Evolutionary conservation across 2,888 invertebrate genomes (phyloP).

Genomic region (Agrochola macilenta): DNA sequence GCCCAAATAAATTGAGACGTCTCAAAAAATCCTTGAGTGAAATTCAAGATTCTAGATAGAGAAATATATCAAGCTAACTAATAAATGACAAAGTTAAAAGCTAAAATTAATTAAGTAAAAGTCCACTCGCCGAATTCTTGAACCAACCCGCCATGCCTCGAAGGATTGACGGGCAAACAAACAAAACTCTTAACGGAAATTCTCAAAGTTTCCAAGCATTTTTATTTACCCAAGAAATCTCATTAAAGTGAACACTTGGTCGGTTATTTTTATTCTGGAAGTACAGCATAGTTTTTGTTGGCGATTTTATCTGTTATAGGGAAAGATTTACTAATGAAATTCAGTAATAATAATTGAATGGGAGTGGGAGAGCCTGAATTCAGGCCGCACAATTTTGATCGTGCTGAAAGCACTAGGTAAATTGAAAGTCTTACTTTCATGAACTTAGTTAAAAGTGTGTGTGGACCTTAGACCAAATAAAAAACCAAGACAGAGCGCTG

Average conservation of each 20-base stretch:
- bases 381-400: neutral
- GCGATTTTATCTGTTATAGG: conserved; percentile 21
- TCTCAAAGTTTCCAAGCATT: conserved; percentile 72
- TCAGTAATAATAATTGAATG: neutral
- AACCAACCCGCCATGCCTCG: conserved; percentile 62
- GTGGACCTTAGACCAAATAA: too few relatives aligned
- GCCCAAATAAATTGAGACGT: conserved; percentile 21
- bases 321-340: neutral
- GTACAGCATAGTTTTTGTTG: conserved; percentile 49
- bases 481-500: too few relatives aligned
- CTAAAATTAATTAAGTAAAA: conserved; percentile 68
- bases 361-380: neutral
- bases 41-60: conserved; percentile 33
- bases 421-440: neutral
- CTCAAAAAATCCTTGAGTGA: conserved; percentile 1
- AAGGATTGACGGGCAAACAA: conserved; percentile 73
- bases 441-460: too few relatives aligned
- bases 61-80: conserved; percentile 25
- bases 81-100: conserved; percentile 53
- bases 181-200: conserved; percentile 75
- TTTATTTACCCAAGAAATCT: conserved; percentile 75
- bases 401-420: neutral
- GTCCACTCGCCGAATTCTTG: conserved; percentile 67
- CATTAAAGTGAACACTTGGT: conserved; percentile 70
- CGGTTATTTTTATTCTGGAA: conserved; percentile 47